Percentiles rank a stretch among this genome's conserved stretches.
Evolutionary conservation across 53 echinoderm and acorn worm species (phyloP).

Genomic region (Arbacia lixula): DNA sequence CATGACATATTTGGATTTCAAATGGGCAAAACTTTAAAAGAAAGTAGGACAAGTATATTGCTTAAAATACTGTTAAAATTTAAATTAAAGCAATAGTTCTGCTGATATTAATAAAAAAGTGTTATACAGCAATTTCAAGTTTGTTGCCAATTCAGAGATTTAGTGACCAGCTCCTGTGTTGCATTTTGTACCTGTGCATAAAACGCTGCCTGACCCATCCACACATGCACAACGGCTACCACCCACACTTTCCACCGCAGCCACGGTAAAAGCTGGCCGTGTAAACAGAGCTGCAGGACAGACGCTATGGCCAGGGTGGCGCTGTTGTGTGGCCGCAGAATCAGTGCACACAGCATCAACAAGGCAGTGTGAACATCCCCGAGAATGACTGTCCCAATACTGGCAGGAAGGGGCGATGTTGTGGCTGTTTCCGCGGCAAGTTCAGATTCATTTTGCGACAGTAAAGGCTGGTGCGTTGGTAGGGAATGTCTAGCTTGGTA

Average conservation of each 20-base stretch:
- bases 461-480: background rate
- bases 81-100: too few species aligned
- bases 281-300: slow-evolving; percentile 77
- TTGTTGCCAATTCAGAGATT: too few species aligned
- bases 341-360: slow-evolving; percentile 68
- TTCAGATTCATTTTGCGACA: background rate
- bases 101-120: too few species aligned
- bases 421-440: background rate
- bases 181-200: slow-evolving; percentile 91
- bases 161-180: too few species aligned
- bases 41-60: too few species aligned
- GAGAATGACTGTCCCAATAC: background rate
- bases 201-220: slow-evolving; percentile 93
- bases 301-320: slow-evolving; percentile 80
- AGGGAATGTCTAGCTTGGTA: background rate
- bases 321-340: slow-evolving; percentile 91
- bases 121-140: too few species aligned
- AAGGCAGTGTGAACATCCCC: slow-evolving; percentile 64
- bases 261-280: slow-evolving; percentile 73
- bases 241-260: slow-evolving; percentile 85
- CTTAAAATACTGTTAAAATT: too few species aligned
- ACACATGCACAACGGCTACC: slow-evolving; percentile 80
- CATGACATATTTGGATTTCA: too few species aligned
- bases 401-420: background rate
- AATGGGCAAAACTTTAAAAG: too few species aligned